Conservation (phyloP, 2,113 vertebrate species). For the Silurus meridionalis region DNA sequence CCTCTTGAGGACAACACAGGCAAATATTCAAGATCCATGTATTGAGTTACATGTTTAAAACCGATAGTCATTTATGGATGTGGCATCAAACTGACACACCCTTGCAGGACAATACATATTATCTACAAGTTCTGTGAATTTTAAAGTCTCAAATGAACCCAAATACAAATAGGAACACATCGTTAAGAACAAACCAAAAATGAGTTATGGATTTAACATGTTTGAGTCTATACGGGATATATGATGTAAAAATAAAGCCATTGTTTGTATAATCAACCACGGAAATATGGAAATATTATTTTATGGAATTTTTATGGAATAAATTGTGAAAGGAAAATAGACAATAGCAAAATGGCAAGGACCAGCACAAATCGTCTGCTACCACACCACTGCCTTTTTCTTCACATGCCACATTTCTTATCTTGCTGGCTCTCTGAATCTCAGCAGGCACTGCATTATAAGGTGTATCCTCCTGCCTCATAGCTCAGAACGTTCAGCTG, state of each 20-base stretch:
- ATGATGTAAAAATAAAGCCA: not conserved
- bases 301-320: not conserved
- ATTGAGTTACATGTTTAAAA: not conserved
- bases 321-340: not conserved
- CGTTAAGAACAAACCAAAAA: not conserved
- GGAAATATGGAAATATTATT: not conserved
- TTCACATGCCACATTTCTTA: not conserved
- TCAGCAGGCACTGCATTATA: slow-evolving; percentile 13
- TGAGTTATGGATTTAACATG: not conserved
- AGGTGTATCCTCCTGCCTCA: not conserved
- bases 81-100: not conserved
- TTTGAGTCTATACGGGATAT: not conserved
- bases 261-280: not conserved
- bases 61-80: not conserved
- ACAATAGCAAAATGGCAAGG: not conserved
- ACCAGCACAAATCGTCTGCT: not conserved
- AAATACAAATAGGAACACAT: not conserved
- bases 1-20: not conserved
- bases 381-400: not conserved
- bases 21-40: not conserved
- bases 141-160: not conserved
- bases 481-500: slow-evolving; percentile 23
- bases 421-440: not conserved
- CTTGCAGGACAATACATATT: not conserved
- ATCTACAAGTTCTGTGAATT: not conserved